phyloP scores from a whole-genome alignment of 2,113 vertebrate species.

The Cebidichthys violaceus region DNA sequence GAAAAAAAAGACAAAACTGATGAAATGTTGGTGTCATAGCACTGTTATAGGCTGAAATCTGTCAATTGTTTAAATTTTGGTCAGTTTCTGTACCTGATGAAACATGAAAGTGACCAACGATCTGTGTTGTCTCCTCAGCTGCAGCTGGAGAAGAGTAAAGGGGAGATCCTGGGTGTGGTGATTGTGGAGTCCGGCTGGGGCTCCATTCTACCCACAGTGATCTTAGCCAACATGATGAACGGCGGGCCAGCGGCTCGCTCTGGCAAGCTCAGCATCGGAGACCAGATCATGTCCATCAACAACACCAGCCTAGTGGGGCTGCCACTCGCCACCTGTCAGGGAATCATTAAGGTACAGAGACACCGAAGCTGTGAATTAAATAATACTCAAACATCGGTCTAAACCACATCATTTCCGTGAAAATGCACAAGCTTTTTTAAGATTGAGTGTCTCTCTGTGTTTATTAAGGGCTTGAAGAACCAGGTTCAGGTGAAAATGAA shows the following conservation, averaged over 20 bases:
- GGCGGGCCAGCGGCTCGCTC: conserved; percentile 95
- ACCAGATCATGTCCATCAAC: conserved; percentile 99
- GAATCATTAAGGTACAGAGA: conserved; percentile 85
- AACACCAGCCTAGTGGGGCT: conserved; percentile 98
- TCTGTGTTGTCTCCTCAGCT: conserved; percentile 82
- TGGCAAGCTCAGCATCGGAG: conserved; percentile 97
- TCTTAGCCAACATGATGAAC: conserved; percentile 99
- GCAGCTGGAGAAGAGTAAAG: conserved; percentile 96
- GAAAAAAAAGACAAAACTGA: background rate
- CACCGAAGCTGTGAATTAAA: background rate
- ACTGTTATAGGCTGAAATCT: background rate
- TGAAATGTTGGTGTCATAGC: background rate
- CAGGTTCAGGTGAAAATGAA: conserved; percentile 97
- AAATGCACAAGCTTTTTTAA: background rate
- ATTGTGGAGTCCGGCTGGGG: conserved; percentile 99
- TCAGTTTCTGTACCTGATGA: conserved; percentile 3
- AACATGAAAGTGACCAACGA: background rate
- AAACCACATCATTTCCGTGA: background rate
- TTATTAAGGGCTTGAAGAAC: conserved; percentile 93
- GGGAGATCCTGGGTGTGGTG: conserved; percentile 97
- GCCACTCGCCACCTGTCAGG: conserved; percentile 97
- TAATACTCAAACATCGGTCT: background rate
- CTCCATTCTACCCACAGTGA: conserved; percentile 97
- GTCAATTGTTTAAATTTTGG: background rate
- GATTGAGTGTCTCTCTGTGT: conserved; percentile 34